Evolutionary conservation across 2,113 vertebrate genomes (phyloP).

Genomic region (Sisor rabdophorus): DNA sequence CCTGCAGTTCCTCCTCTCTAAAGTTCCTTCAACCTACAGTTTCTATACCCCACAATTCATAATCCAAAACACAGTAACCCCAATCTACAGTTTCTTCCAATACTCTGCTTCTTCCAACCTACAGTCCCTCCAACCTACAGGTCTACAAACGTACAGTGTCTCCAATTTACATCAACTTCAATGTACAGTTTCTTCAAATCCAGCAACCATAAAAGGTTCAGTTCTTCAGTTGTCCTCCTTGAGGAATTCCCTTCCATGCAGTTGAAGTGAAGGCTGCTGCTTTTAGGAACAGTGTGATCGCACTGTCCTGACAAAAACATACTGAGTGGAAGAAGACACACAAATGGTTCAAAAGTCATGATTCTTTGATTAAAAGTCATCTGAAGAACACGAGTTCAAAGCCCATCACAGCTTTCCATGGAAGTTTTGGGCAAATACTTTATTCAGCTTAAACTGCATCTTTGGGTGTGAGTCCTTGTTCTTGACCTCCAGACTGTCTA

Average conservation of each 20-base stretch:
- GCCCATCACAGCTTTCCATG: not conserved
- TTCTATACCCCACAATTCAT: too few relatives aligned
- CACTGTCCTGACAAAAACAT: not conserved
- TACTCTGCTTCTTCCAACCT: too few relatives aligned
- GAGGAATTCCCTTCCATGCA: not conserved
- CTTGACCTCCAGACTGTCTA: slow-evolving; percentile 3
- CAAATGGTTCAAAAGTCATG: not conserved
- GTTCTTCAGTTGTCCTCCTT: not conserved
- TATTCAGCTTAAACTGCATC: not conserved
- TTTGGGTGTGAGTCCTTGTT: not conserved
- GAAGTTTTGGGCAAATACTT: not conserved
- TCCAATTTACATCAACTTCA: too few relatives aligned
- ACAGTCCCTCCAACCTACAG: too few relatives aligned
- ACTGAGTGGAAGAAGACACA: not conserved
- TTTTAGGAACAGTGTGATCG: not conserved
- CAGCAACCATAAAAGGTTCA: not conserved
- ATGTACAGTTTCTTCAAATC: too few relatives aligned
- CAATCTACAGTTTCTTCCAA: too few relatives aligned
- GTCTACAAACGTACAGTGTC: too few relatives aligned
- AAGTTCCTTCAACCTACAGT: too few relatives aligned
- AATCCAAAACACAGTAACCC: too few relatives aligned
- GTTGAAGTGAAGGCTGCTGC: not conserved
- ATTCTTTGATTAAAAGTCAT: not conserved
- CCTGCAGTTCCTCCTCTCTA: too few relatives aligned
- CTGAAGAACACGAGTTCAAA: not conserved